A percentile compares a stretch with the other conserved stretches of the same genome.
Evolutionary conservation across 2,113 vertebrate species (phyloP).

Genomic region (Conger conger): DNA sequence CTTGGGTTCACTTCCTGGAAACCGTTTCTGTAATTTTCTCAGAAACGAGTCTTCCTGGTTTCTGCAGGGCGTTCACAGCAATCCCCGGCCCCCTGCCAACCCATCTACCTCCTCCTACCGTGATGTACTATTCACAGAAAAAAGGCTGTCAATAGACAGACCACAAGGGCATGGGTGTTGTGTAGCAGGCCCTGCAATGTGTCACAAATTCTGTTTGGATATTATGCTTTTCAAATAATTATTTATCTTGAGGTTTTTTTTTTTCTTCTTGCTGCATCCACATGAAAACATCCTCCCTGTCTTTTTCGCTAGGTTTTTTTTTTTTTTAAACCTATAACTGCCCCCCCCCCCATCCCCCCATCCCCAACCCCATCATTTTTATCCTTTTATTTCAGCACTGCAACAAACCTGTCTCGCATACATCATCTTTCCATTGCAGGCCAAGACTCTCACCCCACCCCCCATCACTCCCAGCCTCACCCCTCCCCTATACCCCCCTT

Average conservation of each 20-base stretch:
- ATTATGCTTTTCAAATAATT: background rate
- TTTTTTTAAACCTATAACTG: constrained; percentile 1
- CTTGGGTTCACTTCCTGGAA: constrained; percentile 1
- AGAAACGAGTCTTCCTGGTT: background rate
- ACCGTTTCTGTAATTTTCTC: constrained; percentile 25
- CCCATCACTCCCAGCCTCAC: background rate
- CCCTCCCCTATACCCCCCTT: constrained; percentile 40
- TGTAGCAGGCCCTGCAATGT: constrained; percentile 15
- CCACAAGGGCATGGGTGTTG: too few species aligned
- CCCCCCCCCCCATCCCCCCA: constrained; percentile 15
- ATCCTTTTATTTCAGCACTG: constrained; percentile 50
- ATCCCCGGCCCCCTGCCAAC: background rate
- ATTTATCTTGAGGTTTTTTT: constrained; percentile 12
- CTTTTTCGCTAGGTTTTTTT: background rate
- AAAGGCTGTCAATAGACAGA: constrained; percentile 31
- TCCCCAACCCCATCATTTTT: constrained; percentile 16
- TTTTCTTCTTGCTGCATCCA: background rate
- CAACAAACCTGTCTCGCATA: constrained; percentile 49
- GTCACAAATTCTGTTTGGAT: constrained; percentile 41
- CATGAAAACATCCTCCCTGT: background rate
- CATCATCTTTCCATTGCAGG: constrained; percentile 65
- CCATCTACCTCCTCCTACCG: background rate
- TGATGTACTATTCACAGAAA: background rate
- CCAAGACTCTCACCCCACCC: constrained; percentile 39
- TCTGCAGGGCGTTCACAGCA: background rate